Conservation (phyloP, 2,113 vertebrate species). For the Ochotona curzoniae region DNA sequence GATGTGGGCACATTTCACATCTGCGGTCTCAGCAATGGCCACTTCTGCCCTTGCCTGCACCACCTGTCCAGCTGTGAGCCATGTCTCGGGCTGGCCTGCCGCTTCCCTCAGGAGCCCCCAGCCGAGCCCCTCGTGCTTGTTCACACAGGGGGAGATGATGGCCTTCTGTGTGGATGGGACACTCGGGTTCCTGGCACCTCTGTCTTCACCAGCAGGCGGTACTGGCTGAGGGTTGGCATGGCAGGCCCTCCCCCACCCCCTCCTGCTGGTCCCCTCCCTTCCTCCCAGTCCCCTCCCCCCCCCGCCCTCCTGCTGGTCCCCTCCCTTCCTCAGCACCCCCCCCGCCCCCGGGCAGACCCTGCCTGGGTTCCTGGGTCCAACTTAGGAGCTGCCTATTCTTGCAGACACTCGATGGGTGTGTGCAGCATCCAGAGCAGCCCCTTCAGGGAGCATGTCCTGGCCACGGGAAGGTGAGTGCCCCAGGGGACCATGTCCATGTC, state of each 20-base stretch:
- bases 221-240: rapidly evolving
- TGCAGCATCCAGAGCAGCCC: slow-evolving; percentile 97
- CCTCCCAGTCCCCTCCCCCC: rapidly evolving
- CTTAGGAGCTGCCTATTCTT: background rate
- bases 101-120: too few species aligned
- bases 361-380: rapidly evolving
- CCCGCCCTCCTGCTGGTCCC: too few species aligned
- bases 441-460: slow-evolving; percentile 91
- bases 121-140: background rate
- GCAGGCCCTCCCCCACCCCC: rapidly evolving
- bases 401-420: slow-evolving; percentile 96
- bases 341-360: background rate
- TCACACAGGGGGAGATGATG: slow-evolving; percentile 94
- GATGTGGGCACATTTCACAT: too few species aligned
- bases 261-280: too few species aligned
- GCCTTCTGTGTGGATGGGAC: slow-evolving; percentile 95
- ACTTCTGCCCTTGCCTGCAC: too few species aligned
- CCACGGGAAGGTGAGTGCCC: slow-evolving; percentile 93
- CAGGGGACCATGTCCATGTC: background rate
- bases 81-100: too few species aligned
- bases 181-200: slow-evolving; percentile 85
- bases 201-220: slow-evolving; percentile 92
- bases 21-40: too few species aligned
- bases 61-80: too few species aligned
- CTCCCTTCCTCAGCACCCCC: too few species aligned